phyloP scores from a whole-genome alignment of 2,797 vertebrate species.

The Spea hammondii region DNA sequence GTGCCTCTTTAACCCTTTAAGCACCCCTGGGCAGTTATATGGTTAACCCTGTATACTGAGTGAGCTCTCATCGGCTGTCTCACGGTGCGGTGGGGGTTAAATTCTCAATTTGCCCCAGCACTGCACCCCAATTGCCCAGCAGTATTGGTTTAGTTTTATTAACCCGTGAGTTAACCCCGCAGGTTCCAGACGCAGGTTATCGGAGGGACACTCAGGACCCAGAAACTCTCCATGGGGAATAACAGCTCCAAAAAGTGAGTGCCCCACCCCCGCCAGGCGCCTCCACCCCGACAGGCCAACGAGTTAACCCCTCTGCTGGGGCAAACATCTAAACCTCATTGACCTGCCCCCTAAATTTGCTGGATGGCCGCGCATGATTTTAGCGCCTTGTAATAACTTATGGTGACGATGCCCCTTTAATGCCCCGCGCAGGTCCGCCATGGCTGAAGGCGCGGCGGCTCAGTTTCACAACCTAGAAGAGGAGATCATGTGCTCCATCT shows the following conservation, averaged over 20 bases:
- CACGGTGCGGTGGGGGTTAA: too few relatives aligned
- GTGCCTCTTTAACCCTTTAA: too few relatives aligned
- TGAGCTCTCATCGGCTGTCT: too few relatives aligned
- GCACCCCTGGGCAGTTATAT: too few relatives aligned
- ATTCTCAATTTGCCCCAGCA: too few relatives aligned
- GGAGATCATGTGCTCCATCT: constrained; percentile 68
- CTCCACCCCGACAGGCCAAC: too few relatives aligned
- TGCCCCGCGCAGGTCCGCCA: neutral
- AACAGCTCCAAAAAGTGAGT: constrained; percentile 5
- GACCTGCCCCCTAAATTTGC: neutral
- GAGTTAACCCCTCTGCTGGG: too few relatives aligned
- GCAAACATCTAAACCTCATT: neutral
- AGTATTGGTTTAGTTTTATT: too few relatives aligned
- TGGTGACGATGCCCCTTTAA: neutral
- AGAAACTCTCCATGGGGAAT: constrained; percentile 3
- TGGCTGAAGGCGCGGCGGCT: neutral
- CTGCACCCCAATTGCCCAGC: too few relatives aligned
- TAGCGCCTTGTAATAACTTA: neutral
- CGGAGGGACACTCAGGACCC: neutral
- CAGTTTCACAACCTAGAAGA: constrained; percentile 56
- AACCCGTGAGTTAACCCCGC: neutral
- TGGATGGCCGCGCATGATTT: neutral
- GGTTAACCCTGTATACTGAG: neutral
- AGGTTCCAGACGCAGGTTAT: neutral
- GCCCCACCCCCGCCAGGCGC: neutral